Evolutionary conservation across 2,797 vertebrate genomes (phyloP), one percentile per base, ranked within the genome.

Genomic region (Hafferia zeledoni): DNA sequence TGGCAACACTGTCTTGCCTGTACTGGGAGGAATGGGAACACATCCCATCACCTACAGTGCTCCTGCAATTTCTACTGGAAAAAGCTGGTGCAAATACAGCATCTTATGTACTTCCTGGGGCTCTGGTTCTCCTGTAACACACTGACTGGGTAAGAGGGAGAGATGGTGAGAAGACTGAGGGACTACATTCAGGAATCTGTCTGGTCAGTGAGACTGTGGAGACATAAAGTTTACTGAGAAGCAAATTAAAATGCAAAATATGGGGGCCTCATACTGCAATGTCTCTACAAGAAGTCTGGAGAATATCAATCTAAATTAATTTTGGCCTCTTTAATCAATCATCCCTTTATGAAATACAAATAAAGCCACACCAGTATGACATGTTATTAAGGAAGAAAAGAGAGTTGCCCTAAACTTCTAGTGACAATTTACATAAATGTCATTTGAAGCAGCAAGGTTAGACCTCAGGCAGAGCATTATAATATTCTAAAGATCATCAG

Each of bases 251-350:
- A 96, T 95, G 90, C 89, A 95, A 94, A 95, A 83, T 88, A 74
- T 46, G 41, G 47, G 46, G 60, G 55, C 71, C 83, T 95, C 55
- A 55, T 78, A 43, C 52, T 89, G 92, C 85, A 93, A 5, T 67
- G 83, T 94, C 92, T 90, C 71, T 61, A 39, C 4, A 80, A 89
- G 84, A 63, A 94, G 55, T 89, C 87, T 65, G 56, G 76, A 85
- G 92, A 94, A 83, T 93, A 95, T 95, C 87, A 96, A 37, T 90
- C 85, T 92, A 96, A 95, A 96, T 96, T 95, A 96, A 90, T 95
- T 91, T 93, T 94, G 49, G 85, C 71, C 88, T 94, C 70, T 94
- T 93, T 95, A 96, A 96, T 96, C 93, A 97, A 91, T 95, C 93
- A 93, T 89, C 24, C 91, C 70, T 91, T 95, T 82, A 89, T 82